Evolutionary conservation across 2,113 vertebrate species (phyloP).

Genomic region (Caretta caretta): DNA sequence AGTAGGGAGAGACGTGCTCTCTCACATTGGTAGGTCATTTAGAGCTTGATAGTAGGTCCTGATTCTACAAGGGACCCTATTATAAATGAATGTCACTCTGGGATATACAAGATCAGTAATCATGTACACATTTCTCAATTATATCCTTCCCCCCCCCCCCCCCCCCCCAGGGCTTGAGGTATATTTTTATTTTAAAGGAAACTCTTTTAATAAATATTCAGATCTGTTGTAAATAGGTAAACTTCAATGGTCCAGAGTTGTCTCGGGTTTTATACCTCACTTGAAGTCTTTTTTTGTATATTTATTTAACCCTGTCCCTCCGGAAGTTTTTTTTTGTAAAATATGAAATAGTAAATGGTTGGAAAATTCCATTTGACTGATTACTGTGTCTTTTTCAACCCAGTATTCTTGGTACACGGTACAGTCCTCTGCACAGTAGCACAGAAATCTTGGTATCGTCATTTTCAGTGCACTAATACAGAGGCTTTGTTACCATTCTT

Average conservation of each 20-base stretch:
- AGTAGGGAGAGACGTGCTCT: no score
- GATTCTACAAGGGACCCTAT: background rate
- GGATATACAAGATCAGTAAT: background rate
- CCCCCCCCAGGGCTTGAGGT: background rate
- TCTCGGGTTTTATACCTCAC: slow-evolving; percentile 14
- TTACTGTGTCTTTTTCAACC: background rate
- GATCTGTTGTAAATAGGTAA: slow-evolving; percentile 6
- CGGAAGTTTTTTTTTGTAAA: background rate
- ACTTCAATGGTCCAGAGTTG: background rate
- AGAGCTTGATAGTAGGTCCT: background rate
- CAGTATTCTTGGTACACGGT: background rate
- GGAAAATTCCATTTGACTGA: background rate
- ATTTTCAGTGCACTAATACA: background rate
- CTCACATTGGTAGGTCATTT: background rate
- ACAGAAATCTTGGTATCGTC: background rate
- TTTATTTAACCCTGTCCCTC: background rate
- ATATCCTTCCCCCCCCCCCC: no score
- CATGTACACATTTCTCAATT: background rate
- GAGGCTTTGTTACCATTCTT: background rate
- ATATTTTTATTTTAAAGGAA: background rate
- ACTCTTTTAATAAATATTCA: slow-evolving; percentile 9
- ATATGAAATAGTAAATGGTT: background rate
- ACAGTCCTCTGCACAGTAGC: accelerated
- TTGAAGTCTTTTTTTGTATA: background rate
- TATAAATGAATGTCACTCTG: background rate